phyloP scores from a whole-genome alignment of 2,797 vertebrate genomes.

The Mus spretus region DNA sequence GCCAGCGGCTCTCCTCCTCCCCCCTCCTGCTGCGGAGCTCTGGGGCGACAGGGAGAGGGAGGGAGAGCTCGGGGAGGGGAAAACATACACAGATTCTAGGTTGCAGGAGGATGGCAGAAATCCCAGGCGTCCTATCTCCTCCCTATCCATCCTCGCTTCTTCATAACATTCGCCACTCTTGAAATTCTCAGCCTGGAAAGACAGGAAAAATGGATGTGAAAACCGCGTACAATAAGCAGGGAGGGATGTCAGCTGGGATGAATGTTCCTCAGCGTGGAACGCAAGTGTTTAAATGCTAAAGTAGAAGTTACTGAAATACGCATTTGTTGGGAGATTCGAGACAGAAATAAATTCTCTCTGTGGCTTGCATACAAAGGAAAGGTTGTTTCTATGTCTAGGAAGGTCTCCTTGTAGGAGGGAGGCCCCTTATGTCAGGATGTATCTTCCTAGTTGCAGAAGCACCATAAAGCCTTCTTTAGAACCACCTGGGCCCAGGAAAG shows the following conservation, averaged over 20 bases:
- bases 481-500: neutral
- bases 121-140: constrained; percentile 14
- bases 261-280: neutral
- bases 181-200: constrained; percentile 64
- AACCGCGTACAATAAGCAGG: constrained; percentile 46
- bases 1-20: constrained; percentile 56
- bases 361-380: neutral
- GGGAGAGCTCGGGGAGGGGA: neutral
- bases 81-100: neutral
- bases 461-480: neutral
- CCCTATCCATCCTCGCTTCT: neutral
- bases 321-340: neutral
- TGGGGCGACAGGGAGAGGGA: neutral
- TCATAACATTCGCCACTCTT: neutral
- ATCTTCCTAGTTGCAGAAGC: neutral
- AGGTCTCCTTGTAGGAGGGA: neutral
- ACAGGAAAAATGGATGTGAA: constrained; percentile 13
- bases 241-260: neutral
- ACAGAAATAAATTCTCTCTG: neutral
- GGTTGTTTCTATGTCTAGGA: neutral
- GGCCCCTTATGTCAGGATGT: neutral
- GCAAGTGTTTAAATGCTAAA: constrained; percentile 37
- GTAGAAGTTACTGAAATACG: constrained; percentile 10
- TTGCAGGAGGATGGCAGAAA: constrained; percentile 51
- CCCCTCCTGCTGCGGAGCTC: constrained; percentile 11